These are phyloP conservation scores for Cyanocitta stelleri DNA, from an alignment of 2,113 vertebrate genomes.

Conservation along the genomic window DNA sequence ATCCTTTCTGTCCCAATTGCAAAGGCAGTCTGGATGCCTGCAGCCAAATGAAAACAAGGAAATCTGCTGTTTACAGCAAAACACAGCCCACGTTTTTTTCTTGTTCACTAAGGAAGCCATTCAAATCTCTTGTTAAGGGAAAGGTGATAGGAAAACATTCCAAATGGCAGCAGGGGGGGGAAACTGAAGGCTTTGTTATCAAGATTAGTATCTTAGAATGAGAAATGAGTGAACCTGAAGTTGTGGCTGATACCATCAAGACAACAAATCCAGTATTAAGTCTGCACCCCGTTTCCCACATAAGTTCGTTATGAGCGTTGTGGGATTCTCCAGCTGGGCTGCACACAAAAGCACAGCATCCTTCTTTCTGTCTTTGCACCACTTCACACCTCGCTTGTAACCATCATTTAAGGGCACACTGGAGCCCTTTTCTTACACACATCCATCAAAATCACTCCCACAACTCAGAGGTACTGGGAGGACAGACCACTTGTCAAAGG, in stretches of 20 bases:
- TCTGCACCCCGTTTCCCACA: neutral
- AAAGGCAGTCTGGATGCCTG: slow-evolving; percentile 1
- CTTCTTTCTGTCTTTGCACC: neutral
- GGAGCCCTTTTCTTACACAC: neutral
- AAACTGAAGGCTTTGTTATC: neutral
- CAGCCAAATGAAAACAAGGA: slow-evolving; percentile 15
- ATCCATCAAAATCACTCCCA: neutral
- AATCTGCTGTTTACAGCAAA: slow-evolving; percentile 58
- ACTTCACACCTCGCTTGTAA: neutral
- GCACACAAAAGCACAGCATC: neutral
- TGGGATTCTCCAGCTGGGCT: neutral
- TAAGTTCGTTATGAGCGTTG: rapidly evolving
- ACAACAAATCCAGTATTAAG: neutral
- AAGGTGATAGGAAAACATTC: slow-evolving; percentile 17
- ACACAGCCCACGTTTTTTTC: neutral
- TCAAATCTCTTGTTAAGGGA: neutral
- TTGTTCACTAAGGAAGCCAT: neutral
- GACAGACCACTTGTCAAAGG: neutral
- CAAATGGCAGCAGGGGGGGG: neutral
- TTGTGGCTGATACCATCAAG: neutral
- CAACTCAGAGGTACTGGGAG: neutral
- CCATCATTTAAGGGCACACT: neutral
- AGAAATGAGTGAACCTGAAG: neutral
- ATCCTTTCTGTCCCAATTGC: neutral
- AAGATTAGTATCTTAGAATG: neutral